These are phyloP conservation scores for Genyomyrus donnyi DNA, from an alignment of 2,113 vertebrate genomes.

Conservation along the genomic window DNA sequence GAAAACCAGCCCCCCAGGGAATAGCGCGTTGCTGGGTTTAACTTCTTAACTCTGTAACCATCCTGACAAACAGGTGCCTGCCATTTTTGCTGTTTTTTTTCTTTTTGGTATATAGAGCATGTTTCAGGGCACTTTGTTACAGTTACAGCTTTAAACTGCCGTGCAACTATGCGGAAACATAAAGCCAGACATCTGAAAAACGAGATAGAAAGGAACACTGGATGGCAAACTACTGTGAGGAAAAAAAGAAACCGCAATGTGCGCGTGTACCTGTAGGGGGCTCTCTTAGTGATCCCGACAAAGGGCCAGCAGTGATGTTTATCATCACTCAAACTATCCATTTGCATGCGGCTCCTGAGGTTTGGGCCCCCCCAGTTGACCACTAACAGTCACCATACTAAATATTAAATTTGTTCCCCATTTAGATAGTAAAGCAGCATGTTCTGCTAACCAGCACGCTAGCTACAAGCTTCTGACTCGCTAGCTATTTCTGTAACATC, in stretches of 20 bases:
- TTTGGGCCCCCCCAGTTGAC: neutral
- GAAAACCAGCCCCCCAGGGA: neutral
- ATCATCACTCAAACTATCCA: neutral
- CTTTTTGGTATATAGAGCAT: neutral
- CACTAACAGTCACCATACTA: neutral
- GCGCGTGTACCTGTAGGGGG: neutral
- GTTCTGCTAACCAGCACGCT: neutral
- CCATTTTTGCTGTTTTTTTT: neutral
- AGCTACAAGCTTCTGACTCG: neutral
- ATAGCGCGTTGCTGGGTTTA: neutral
- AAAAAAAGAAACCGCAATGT: neutral
- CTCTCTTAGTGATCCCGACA: neutral
- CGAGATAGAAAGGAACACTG: neutral
- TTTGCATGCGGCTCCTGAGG: neutral
- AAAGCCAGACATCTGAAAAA: neutral
- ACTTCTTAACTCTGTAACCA: neutral
- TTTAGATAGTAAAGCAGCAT: neutral
- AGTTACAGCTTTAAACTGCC: neutral
- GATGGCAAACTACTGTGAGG: neutral
- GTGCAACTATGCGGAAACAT: neutral
- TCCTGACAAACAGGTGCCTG: neutral
- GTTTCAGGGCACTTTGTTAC: neutral
- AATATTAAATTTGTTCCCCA: neutral
- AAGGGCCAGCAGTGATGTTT: neutral
- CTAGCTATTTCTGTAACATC: neutral